Base-by-base conservation (phyloP, 2,888 invertebrate genomes). In the Chesias legatella region DNA sequence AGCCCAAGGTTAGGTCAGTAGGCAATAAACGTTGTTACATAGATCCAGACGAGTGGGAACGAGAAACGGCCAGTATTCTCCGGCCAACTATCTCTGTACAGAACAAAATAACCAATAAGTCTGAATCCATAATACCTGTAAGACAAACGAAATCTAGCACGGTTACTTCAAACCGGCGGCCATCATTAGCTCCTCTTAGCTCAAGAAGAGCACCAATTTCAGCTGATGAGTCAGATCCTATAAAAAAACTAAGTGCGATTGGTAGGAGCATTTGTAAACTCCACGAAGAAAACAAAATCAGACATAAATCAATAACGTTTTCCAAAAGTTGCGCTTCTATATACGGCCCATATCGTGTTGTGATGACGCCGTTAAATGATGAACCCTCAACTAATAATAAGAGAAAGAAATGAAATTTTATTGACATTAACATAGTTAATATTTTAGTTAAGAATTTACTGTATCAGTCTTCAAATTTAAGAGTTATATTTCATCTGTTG, bases 1-100 rank as follows among this genome's bases (percentile, higher is more conserved):
- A 78, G 55, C 72, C 70, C 23, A 85, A 81, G 58, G 25, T 29
- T 22, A 80, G 71, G 63, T 88, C 88, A 48, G 89, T 88, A 50
- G 89, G 89, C 57, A 89, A 89, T 62, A 89, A 89, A 60, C 76
- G 89, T 49, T 89, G 89, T 63, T 89, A 88, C 55, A 89, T 89
- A 51, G 89, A 89, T 56, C 89, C 89, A 10, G 56, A 69, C 25
- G 78, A 81, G 47, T 90, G 90, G 90, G 90, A 90, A 67, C 80
- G 85, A 35, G 89, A 90, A 60, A 90, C 90, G 24, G 88, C 89
- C 52, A 90, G 90, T 70, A 90, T 90, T 39, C 73, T 83, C 10
- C 76, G 86, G 23, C 73, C 85, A 1, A 86, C 86, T 2, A 79
- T 88, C 59, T 85, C 86, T 4, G 81, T 88, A 35, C 84, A 85